phyloP scores from a whole-genome alignment of 2,797 vertebrate species.

The Gallinago stenura region DNA sequence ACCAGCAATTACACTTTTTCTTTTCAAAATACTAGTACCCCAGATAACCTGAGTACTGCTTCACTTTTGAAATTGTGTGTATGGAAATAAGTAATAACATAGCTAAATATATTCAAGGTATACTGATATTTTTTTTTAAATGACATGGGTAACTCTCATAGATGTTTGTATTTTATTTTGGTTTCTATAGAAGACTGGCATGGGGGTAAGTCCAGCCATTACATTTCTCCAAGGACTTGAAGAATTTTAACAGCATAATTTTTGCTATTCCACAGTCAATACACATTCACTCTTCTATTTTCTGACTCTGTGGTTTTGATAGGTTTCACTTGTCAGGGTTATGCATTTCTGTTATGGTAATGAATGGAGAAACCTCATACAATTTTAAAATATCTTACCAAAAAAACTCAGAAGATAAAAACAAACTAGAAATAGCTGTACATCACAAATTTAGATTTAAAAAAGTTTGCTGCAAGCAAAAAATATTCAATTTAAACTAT shows the following conservation, averaged over 20 bases:
- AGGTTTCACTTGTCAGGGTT: constrained; percentile 40
- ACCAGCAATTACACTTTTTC: background rate
- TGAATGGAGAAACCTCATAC: constrained; percentile 13
- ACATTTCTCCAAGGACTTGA: constrained; percentile 49
- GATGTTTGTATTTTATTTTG: constrained; percentile 10
- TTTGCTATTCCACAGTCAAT: constrained; percentile 22
- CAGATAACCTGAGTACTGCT: background rate
- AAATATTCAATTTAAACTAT: background rate
- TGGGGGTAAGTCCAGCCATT: background rate
- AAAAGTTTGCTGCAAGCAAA: background rate
- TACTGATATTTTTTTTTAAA: background rate
- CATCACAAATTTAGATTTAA: background rate
- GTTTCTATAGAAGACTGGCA: background rate
- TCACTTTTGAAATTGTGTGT: background rate
- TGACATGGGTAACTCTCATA: background rate
- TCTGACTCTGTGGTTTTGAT: background rate
- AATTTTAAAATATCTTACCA: constrained; percentile 33
- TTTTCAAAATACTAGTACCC: background rate
- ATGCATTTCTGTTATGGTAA: constrained; percentile 47
- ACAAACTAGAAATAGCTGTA: background rate
- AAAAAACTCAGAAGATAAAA: constrained; percentile 36
- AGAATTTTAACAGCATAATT: constrained; percentile 44
- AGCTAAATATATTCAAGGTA: background rate
- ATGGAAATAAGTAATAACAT: background rate
- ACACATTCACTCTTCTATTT: background rate